Percentiles rank a stretch among this genome's conserved stretches.
These are phyloP conservation scores for Alsophila aescularia DNA, from an alignment of 2,888 invertebrate species.

Conservation along the genomic window DNA sequence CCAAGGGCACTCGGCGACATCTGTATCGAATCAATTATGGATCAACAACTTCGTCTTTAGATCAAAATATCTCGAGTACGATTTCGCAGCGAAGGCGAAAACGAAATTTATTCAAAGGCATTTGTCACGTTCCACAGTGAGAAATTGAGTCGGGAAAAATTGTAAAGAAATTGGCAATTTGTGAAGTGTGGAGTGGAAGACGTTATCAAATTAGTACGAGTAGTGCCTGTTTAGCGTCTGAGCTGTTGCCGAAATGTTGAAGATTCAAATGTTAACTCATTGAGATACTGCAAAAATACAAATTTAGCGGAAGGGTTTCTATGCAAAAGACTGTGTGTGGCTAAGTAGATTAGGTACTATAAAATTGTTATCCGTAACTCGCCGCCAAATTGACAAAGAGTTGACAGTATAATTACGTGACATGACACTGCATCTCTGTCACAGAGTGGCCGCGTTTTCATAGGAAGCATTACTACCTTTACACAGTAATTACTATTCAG, in stretches of 20 bases:
- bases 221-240: slow-evolving; percentile 20
- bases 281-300: neutral
- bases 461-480: no score
- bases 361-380: no score
- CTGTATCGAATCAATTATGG: slow-evolving; percentile 47
- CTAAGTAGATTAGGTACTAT: no score
- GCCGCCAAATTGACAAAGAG: no score
- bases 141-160: slow-evolving; percentile 48
- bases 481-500: no score
- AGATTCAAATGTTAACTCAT: neutral
- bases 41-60: slow-evolving; percentile 41
- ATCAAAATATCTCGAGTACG: slow-evolving; percentile 43
- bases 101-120: slow-evolving; percentile 49
- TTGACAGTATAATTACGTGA: no score
- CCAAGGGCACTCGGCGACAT: slow-evolving; percentile 39
- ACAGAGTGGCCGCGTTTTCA: no score
- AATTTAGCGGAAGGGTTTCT: no score
- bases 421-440: no score
- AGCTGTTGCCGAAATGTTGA: neutral
- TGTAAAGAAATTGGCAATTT: slow-evolving; percentile 46
- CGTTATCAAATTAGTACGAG: slow-evolving; percentile 31
- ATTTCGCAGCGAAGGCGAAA: slow-evolving; percentile 36
- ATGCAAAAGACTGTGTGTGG: no score
- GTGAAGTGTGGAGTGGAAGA: slow-evolving; percentile 30
- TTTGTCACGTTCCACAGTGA: slow-evolving; percentile 50